Conservation (phyloP, 2,113 vertebrate species). For the Fregata magnificens region DNA sequence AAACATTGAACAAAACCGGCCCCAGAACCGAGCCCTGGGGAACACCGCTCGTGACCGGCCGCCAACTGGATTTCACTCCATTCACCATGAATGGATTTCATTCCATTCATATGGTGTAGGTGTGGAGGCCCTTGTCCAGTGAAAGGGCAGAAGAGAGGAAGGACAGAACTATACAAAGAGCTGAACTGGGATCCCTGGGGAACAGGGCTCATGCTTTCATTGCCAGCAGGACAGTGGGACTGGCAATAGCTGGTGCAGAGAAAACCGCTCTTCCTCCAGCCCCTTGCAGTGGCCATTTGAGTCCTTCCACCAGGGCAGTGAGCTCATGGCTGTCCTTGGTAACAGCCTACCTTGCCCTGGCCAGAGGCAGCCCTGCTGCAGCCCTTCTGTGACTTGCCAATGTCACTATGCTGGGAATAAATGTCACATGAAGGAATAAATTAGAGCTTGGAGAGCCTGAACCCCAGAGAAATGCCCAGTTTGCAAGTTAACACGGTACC, state of each 20-base stretch:
- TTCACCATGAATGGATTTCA: too few species aligned
- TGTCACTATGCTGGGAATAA: not conserved
- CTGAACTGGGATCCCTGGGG: not conserved
- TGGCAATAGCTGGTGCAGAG: not conserved
- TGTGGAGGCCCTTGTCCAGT: not conserved
- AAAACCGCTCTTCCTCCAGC: not conserved
- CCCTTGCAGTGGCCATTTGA: not conserved
- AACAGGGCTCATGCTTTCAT: not conserved
- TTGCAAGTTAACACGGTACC: not conserved
- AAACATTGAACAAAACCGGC: too few species aligned
- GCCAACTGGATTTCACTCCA: too few species aligned
- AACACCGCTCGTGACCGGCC: too few species aligned
- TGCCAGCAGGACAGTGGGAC: not conserved
- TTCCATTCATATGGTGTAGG: not conserved
- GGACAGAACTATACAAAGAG: rapidly evolving
- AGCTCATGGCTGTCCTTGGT: not conserved
- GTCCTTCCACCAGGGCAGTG: not conserved
- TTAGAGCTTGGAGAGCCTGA: not conserved
- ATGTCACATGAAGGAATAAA: not conserved
- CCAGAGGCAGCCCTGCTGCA: not conserved
- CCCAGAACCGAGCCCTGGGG: too few species aligned
- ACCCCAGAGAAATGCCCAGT: not conserved
- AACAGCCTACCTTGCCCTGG: not conserved
- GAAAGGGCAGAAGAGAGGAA: not conserved
- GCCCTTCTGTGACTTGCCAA: not conserved